Conservation (phyloP, 2,888 invertebrate species). For the Acrocyrtus sp. region DNA sequence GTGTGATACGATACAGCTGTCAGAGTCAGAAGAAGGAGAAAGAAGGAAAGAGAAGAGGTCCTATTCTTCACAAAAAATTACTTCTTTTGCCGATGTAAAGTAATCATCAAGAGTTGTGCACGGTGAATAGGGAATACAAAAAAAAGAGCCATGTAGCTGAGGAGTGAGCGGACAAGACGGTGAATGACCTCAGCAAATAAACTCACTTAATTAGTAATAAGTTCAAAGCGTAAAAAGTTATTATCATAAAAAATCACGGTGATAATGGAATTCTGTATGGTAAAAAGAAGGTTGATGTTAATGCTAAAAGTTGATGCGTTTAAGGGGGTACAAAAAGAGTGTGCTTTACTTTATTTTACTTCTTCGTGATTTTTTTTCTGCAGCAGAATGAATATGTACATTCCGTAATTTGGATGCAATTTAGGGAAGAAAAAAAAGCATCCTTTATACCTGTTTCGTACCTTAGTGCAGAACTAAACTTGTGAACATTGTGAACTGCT, state of each 20-base stretch:
- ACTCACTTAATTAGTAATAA: slow-evolving; percentile 61
- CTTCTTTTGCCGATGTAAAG: background rate
- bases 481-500: too few relatives aligned
- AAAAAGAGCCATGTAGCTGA: background rate
- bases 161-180: slow-evolving; percentile 26
- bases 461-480: too few relatives aligned
- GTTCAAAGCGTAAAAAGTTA: slow-evolving; percentile 62
- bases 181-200: slow-evolving; percentile 60
- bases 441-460: too few relatives aligned
- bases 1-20: slow-evolving; percentile 2
- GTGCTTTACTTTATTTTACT: too few relatives aligned
- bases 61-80: background rate
- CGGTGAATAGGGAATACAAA: slow-evolving; percentile 2
- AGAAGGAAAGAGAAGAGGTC: background rate
- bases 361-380: too few relatives aligned
- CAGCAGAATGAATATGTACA: too few relatives aligned
- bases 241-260: slow-evolving; percentile 58
- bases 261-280: slow-evolving; percentile 35
- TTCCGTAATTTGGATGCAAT: too few relatives aligned
- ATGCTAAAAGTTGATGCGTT: too few relatives aligned
- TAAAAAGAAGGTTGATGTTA: too few relatives aligned
- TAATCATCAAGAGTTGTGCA: slow-evolving; percentile 3
- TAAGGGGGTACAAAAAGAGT: too few relatives aligned
- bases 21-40: too few relatives aligned
- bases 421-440: too few relatives aligned